Base-by-base conservation (phyloP, 2,113 vertebrate genomes). In the Rhipidura dahli region DNA sequence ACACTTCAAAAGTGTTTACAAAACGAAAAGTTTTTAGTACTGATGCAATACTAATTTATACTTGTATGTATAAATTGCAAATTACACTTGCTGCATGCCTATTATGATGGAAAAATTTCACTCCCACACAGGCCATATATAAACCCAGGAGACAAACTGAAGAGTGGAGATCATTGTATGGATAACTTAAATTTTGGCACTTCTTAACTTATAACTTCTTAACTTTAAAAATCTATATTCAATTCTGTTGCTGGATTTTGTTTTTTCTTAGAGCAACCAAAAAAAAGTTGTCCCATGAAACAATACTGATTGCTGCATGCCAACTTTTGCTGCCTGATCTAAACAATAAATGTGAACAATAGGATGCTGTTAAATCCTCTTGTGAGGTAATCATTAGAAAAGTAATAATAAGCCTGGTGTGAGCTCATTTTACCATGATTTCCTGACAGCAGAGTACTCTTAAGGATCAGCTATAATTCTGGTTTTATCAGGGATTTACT, bases 211-310 rank as follows among this genome's bases (percentile, higher is more conserved):
- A 16, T 39, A 39, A 59, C 79, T 79, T 79, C 16, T 51, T 40
- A 86, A 57, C 14, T 83, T 87, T 18, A 75, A 77, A 93, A 49
- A 65, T n/a, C 3, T 68, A 12, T 28, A 51, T 49, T 85, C 16
- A 23, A 19, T 78, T 91, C 56, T 73, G 20, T 69, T 83, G 42
- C 4, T 89, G 49, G 35, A 91, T 83, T 87, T 69, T 73, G 4
- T 0, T 49, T 83, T 89, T 71, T 37, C 18, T 54, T 51, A 71
- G 15, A 78, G 27, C 20, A 91, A 88, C 17, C 19, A 66, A 57
- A 86, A 15, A 9, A 51, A 42, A 30, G 22, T 6, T 44, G 23
- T 49, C 40, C 65, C 26, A 35, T 0, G 0, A 45, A 90, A 72
- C 49, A 72, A 71, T 30, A 42, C 39, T 64, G 22, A 76, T 35